Base-by-base conservation (phyloP, 2,888 invertebrate genomes). In the Camptogramma bilineatum region DNA sequence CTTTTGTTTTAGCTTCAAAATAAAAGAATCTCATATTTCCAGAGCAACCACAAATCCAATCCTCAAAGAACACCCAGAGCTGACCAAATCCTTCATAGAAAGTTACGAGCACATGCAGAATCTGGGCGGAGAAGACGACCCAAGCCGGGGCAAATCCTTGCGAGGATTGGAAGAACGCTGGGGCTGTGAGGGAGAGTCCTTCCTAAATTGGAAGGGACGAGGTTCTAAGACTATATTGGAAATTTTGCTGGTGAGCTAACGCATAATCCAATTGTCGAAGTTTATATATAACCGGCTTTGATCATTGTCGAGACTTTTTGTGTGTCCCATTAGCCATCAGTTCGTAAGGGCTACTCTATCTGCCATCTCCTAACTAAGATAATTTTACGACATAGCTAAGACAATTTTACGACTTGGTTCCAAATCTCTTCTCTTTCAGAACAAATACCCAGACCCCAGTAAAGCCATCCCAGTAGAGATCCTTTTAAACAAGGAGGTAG, bases 141-240 rank as follows among this genome's bases (percentile, higher is more conserved):
- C 88, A 0, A 78, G 72, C 10, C 76, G 68, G 9, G 88, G 89
- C 47, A 94, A 96, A 52, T 97, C 97, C 0, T 92, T 95, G 0
- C 88, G 87, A 64, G 95, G 95, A 0, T 87, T 95, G 44, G 82
- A 92, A 0, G 94, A 95, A 69, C 96, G 95, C 77, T 92, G 95
- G 94, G 86, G 89, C 0, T 96, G 96, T 78, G 95, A 95, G 8
- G 97, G 97, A 0, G 95, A 97, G 77, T 86, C 89, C 16, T 83
- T 95, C 73, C 87, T 96, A 3, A 95, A 96, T 76, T 98, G 97
- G 97, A 96, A 95, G 73, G 94, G 95, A 57, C 94, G 93, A 66
- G 97, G 97, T 1, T 97, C 94, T 78, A 93, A 90, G 68, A 95
- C 93, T 1, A 87, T 97, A 64, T 85, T 97, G 52, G 94, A 96